phyloP scores from a whole-genome alignment of 2,797 vertebrate species.

The Melanotaenia boesemani region DNA sequence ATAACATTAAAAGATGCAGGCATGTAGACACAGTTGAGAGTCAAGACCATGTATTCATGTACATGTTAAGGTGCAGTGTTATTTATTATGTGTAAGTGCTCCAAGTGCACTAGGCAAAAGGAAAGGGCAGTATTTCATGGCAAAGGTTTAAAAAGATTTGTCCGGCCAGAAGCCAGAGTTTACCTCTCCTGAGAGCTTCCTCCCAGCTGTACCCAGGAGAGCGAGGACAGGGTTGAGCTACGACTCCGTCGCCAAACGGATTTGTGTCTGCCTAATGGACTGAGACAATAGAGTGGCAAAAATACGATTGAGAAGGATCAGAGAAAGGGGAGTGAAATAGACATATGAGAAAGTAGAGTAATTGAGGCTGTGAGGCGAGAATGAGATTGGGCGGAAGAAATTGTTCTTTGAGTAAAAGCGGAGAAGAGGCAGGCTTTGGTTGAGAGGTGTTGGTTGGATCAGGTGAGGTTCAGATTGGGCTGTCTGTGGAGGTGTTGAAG shows the following conservation, averaged over 20 bases:
- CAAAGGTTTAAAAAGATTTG: slow-evolving; percentile 74
- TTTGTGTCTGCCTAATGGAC: slow-evolving; percentile 81
- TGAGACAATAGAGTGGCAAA: slow-evolving; percentile 74
- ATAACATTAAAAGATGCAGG: slow-evolving; percentile 21
- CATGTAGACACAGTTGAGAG: background rate
- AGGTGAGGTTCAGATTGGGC: slow-evolving; percentile 18
- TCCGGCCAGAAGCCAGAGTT: slow-evolving; percentile 61
- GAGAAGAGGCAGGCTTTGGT: background rate
- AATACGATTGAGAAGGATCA: slow-evolving; percentile 69
- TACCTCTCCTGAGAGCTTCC: slow-evolving; percentile 63
- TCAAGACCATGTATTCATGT: slow-evolving; percentile 14
- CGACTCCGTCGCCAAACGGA: slow-evolving; percentile 74
- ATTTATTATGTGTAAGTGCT: slow-evolving; percentile 61
- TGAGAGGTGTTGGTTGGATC: slow-evolving; percentile 22
- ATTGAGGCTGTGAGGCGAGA: slow-evolving; percentile 46
- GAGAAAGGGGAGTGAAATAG: slow-evolving; percentile 24
- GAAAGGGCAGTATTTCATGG: slow-evolving; percentile 61
- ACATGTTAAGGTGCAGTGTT: slow-evolving; percentile 35
- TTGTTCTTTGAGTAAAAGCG: slow-evolving; percentile 32
- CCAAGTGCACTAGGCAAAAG: slow-evolving; percentile 46
- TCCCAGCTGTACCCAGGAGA: slow-evolving; percentile 64
- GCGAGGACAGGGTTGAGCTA: slow-evolving; percentile 45
- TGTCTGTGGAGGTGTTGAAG: slow-evolving; percentile 29
- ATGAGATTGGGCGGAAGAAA: slow-evolving; percentile 47
- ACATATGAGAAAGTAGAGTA: slow-evolving; percentile 34